phyloP scores from a whole-genome alignment of 2,888 invertebrate genomes.

The Papilio demoleus region DNA sequence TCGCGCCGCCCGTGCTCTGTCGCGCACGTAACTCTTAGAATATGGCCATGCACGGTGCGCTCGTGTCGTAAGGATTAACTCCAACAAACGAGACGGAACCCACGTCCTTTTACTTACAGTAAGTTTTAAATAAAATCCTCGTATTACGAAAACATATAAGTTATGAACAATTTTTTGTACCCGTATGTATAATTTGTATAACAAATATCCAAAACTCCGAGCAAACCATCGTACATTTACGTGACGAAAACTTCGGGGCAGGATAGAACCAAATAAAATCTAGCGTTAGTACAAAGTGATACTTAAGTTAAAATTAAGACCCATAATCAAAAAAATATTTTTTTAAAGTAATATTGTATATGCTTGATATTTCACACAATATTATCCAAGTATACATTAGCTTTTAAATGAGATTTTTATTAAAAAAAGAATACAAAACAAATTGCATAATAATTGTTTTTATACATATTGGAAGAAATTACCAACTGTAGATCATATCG shows the following conservation, averaged over 20 bases:
- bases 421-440: conserved; percentile 14
- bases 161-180: neutral
- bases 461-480: conserved; percentile 10
- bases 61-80: conserved; percentile 27
- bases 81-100: conserved; percentile 36
- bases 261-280: neutral
- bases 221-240: neutral
- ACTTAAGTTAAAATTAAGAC: neutral
- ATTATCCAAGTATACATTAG: neutral
- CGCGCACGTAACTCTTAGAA: conserved; percentile 66
- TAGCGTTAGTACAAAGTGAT: neutral
- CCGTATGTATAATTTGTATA: neutral
- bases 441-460: neutral
- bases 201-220: neutral
- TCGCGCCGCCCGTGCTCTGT: conserved; percentile 67
- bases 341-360: neutral
- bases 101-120: conserved; percentile 19
- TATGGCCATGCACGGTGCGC: conserved; percentile 42
- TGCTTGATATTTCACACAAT: neutral
- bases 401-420: neutral
- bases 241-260: neutral
- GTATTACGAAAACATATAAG: neutral
- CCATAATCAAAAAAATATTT: neutral
- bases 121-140: neutral
- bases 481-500: conserved; percentile 61